These are phyloP conservation scores for Fukomys damarensis DNA, from an alignment of 2,113 vertebrate species.

Conservation along the genomic window DNA sequence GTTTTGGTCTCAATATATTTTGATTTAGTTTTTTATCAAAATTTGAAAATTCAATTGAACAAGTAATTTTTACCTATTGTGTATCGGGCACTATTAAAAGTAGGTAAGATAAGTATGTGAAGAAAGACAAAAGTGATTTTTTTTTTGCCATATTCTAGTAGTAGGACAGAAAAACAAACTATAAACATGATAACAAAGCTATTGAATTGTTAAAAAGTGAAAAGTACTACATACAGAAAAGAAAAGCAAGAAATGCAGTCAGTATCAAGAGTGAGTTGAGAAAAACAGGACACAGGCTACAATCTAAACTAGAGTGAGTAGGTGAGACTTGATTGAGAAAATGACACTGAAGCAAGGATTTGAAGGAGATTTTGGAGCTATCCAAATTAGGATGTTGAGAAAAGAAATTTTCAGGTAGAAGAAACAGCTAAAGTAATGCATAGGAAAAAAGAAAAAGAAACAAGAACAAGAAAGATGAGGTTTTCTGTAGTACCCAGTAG, in stretches of 20 bases:
- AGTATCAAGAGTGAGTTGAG: not conserved
- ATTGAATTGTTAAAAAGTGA: not conserved
- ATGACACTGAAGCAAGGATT: not conserved
- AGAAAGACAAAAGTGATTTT: not conserved
- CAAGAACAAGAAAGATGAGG: not conserved
- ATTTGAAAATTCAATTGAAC: not conserved
- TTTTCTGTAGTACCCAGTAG: not conserved
- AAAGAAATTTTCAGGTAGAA: not conserved
- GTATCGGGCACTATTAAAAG: not conserved
- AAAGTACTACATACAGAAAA: not conserved
- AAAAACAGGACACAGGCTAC: not conserved
- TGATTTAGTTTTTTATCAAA: not conserved
- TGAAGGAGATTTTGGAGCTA: not conserved
- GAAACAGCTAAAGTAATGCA: not conserved
- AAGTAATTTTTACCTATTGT: not conserved
- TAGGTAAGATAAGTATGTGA: not conserved
- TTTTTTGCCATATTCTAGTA: not conserved
- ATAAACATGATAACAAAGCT: not conserved
- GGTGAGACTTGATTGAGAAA: not conserved
- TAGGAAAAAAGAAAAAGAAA: not conserved
- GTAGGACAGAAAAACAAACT: not conserved
- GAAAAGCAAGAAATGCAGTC: not conserved
- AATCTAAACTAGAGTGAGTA: not conserved
- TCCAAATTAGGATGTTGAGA: not conserved
- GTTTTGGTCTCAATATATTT: not conserved